These are phyloP conservation scores for Haemorhous mexicanus DNA, from an alignment of 2,113 vertebrate species.

Conservation along the genomic window DNA sequence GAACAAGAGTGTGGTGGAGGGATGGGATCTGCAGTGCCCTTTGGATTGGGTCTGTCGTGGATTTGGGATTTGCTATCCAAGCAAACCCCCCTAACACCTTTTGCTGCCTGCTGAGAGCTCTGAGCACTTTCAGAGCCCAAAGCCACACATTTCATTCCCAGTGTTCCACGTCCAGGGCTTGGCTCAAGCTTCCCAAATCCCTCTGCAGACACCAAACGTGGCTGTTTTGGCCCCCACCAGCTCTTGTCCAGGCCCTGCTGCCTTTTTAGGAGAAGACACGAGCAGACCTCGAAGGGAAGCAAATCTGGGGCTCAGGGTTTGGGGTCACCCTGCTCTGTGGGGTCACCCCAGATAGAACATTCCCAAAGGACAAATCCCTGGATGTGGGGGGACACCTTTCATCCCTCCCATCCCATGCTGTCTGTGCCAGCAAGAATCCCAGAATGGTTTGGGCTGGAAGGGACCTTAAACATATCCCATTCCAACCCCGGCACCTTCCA, in stretches of 20 bases:
- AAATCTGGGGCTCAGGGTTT: not conserved
- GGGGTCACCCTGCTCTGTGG: not conserved
- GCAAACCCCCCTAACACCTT: not conserved
- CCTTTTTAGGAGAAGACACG: not conserved
- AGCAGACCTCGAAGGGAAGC: fast-evolving
- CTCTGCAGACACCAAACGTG: fast-evolving
- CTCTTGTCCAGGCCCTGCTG: not conserved
- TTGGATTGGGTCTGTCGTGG: not conserved
- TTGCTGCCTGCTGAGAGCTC: not conserved
- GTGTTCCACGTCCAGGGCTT: not conserved
- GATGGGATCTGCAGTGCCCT: not conserved
- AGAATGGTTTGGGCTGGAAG: not conserved
- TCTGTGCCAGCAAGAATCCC: not conserved
- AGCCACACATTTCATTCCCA: not conserved
- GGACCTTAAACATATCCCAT: not conserved
- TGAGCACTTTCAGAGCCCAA: not conserved
- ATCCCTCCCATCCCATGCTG: not conserved
- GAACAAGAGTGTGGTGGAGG: not conserved
- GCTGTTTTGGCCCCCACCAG: not conserved
- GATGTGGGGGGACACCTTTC: fast-evolving
- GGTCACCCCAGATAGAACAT: not conserved
- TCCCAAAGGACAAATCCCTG: not conserved
- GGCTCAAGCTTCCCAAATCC: not conserved
- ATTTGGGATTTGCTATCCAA: not conserved
- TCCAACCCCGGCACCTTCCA: fast-evolving